Evolutionary conservation across 2,797 vertebrate genomes (phyloP).

Genomic region (Sebastes hubbsi): DNA sequence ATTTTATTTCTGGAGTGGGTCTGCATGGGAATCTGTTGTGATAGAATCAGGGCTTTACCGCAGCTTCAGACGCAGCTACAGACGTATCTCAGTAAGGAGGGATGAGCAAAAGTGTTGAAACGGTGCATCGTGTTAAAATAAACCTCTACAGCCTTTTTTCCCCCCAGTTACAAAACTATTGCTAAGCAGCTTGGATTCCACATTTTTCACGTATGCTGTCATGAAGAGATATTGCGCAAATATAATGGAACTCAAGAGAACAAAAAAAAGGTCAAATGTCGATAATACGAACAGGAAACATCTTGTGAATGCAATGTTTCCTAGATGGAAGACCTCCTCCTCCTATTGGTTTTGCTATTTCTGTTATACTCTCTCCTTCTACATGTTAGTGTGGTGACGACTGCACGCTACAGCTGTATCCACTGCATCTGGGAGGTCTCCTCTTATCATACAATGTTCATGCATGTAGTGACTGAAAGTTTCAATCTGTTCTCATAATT

Average conservation of each 20-base stretch:
- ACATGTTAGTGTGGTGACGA: conserved; percentile 12
- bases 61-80: not conserved
- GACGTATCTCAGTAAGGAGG: not conserved
- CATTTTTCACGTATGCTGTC: not conserved
- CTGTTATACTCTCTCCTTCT: conserved; percentile 2
- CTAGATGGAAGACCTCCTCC: not conserved
- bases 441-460: not conserved
- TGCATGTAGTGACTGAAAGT: not conserved
- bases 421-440: not conserved
- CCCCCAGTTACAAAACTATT: not conserved
- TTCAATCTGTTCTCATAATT: not conserved
- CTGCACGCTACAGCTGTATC: not conserved
- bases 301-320: not conserved
- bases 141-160: not conserved
- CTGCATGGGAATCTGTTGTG: not conserved
- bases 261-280: not conserved
- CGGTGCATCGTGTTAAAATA: not conserved
- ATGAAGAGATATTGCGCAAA: not conserved
- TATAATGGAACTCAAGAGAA: not conserved
- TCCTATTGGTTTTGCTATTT: conserved; percentile 33
- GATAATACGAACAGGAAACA: not conserved
- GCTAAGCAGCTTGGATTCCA: not conserved
- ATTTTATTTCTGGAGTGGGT: conserved; percentile 28
- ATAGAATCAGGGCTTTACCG: not conserved
- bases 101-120: conserved; percentile 10